A percentile compares a stretch with the other conserved stretches of the same genome.
Evolutionary conservation across 2,113 vertebrate species (phyloP).

Genomic region (Bujurquina vittata): DNA sequence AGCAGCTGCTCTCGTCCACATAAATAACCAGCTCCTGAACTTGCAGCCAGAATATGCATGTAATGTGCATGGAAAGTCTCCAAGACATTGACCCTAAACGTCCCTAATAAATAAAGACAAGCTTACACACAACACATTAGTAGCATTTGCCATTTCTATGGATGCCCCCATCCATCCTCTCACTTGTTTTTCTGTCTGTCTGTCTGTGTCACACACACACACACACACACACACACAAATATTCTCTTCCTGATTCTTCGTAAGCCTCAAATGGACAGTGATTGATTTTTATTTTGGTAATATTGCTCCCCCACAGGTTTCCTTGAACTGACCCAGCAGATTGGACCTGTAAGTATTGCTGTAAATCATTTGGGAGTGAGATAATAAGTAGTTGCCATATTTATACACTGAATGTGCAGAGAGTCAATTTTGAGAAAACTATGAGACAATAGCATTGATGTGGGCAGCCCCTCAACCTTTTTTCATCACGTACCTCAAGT

Average conservation of each 20-base stretch:
- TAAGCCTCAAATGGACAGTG: conserved; percentile 43
- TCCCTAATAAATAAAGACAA: conserved; percentile 71
- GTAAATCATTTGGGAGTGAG: conserved; percentile 28
- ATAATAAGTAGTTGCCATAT: conserved; percentile 12
- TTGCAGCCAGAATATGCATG: conserved; percentile 53
- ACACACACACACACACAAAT: background rate
- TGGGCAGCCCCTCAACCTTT: background rate
- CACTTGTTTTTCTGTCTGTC: background rate
- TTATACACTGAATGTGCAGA: background rate
- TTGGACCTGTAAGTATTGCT: conserved; percentile 33
- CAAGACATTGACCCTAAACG: conserved; percentile 65
- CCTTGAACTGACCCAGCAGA: conserved; percentile 49
- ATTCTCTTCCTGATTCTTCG: conserved; percentile 25
- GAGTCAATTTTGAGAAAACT: conserved; percentile 9
- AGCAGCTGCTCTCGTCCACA: conserved; percentile 45
- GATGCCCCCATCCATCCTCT: conserved; percentile 8
- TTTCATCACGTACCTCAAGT: background rate
- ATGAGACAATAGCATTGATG: background rate
- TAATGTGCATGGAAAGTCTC: conserved; percentile 60
- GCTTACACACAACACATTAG: conserved; percentile 52
- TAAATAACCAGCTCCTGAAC: conserved; percentile 63
- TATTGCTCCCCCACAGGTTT: conserved; percentile 32
- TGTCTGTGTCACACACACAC: background rate
- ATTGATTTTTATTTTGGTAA: conserved; percentile 66
- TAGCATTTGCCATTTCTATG: conserved; percentile 37